Percentiles rank a stretch among this genome's conserved stretches.
Evolutionary conservation across 2,113 vertebrate species (phyloP).

Genomic region (Hippolais icterina): DNA sequence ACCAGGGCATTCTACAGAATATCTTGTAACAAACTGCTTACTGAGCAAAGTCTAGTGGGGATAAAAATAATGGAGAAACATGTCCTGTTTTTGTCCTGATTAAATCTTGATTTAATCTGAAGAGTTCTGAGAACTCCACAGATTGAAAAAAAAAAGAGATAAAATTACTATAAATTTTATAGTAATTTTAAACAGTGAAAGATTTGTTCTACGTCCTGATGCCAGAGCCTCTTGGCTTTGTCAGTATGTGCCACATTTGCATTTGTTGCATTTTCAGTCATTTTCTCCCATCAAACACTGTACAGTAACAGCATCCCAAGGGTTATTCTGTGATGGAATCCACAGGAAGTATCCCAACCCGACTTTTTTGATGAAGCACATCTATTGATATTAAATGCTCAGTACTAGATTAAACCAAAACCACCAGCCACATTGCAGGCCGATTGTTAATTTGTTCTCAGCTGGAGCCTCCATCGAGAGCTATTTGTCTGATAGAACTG

Average conservation of each 20-base stretch:
- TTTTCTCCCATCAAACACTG: neutral
- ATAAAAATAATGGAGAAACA: neutral
- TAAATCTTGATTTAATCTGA: neutral
- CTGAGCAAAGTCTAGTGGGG: neutral
- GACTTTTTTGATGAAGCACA: neutral
- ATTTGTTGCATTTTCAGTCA: neutral
- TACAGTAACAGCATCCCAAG: neutral
- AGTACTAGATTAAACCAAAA: neutral
- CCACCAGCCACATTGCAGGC: neutral
- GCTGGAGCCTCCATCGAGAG: conserved; percentile 53
- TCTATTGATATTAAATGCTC: neutral
- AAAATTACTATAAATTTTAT: neutral
- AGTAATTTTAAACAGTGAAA: no score
- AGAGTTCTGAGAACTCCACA: neutral
- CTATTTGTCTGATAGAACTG: neutral
- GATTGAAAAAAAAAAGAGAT: neutral
- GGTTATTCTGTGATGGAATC: neutral
- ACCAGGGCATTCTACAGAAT: neutral
- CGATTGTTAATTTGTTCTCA: conserved; percentile 45
- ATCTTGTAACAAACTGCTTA: neutral
- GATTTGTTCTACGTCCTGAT: neutral
- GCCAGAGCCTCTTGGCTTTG: neutral
- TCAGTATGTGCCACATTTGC: neutral
- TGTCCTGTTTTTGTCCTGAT: neutral
- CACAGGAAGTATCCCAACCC: neutral